Evolutionary conservation across 2,888 invertebrate genomes (phyloP), one percentile per base, ranked within the genome.

Genomic region (Andrena marginata): DNA sequence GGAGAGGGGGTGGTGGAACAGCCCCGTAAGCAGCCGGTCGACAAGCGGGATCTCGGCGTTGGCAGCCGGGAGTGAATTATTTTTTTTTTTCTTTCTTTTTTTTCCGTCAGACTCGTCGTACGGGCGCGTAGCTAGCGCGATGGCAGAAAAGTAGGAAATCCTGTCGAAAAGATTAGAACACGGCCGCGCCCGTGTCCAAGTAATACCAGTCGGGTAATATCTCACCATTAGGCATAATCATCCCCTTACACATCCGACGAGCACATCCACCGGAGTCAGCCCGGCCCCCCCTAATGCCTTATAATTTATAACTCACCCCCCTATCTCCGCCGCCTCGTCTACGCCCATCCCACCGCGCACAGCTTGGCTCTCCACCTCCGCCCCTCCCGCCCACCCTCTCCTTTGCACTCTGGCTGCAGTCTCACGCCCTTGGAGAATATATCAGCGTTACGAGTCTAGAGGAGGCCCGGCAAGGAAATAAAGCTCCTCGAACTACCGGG

Each of bases 151-250:
- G 94, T 94, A 93, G 92, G 90, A 93, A 94, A 93, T 93, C 90
- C 92, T 94, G 94, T 94, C 93, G 93, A 93, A 94, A 89, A 94
- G 93, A 94, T 93, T 93, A 93, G 92, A 93, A 93, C 94, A 94
- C 89, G 92, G 90, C 90, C 91, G 90, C 89, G 91, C 90, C 90
- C 92, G 91, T 93, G 93, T 94, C 90, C 93, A 92, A 93, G 93
- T 93, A 93, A 94, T 92, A 91, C 93, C 91, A 89, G 92, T 90
- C 89, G 90, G 93, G 93, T 93, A 93, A 94, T 94, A 94, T 94
- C 93, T 94, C 94, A 94, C 93, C 94, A 94, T 94, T 94, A 94
- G 93, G 93, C 92, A 93, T 94, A 94, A 94, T 94, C 94, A 94
- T 93, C 93, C 93, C 93, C 92, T 92, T 92, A 93, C 93, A 93